Evolutionary conservation across 2,888 invertebrate species (phyloP), one percentile per base, ranked within the genome.

Genomic region (Malacosoma neustria): DNA sequence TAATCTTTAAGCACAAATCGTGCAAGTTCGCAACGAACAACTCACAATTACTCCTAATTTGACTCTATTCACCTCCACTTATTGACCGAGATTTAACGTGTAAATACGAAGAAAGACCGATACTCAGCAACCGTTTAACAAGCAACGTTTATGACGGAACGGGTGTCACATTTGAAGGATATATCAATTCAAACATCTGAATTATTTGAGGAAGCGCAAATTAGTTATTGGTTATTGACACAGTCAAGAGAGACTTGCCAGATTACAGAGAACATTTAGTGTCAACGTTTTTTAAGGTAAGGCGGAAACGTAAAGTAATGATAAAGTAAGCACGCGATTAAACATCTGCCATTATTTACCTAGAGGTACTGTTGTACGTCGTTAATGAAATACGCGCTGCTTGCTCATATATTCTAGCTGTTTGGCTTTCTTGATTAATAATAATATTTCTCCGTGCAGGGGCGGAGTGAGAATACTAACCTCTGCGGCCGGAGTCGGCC

Each of bases 41-140:
- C 54, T 58, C 65, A 57, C 62, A 61, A 57, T 57, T 64, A 64
- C 59, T 58, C 62, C 60, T 68, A 68, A 75, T 79, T 76, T 79
- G 79, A 79, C 75, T 76, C 62, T 61, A 50, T 62, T 79, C 77
- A 80, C 74, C 76, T 79, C 73, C 57, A 52, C 62, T 77, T 64
- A 81, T 80, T 81, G 76, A 57, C 65, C 72, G 67, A 81, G 79
- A 66, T 81, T 77, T 80, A 72, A 76, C 80, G 80, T 77, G 79
- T 66, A 73, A 77, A 79, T 77, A 74, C 72, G 80, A 73, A 72
- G 72, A 65, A 67, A 64, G 72, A 73, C 69, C 66, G 61, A 62
- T 63, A 65, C 71, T 72, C 76, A 70, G 61, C 61, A 65, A 65
- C 64, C 61, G 64, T 72, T 76, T 74, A 72, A 75, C 71, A 64